Percentiles rank a stretch among this genome's conserved stretches.
Conservation (phyloP, 2,888 invertebrate genomes). For the Slavum lentiscoides region DNA sequence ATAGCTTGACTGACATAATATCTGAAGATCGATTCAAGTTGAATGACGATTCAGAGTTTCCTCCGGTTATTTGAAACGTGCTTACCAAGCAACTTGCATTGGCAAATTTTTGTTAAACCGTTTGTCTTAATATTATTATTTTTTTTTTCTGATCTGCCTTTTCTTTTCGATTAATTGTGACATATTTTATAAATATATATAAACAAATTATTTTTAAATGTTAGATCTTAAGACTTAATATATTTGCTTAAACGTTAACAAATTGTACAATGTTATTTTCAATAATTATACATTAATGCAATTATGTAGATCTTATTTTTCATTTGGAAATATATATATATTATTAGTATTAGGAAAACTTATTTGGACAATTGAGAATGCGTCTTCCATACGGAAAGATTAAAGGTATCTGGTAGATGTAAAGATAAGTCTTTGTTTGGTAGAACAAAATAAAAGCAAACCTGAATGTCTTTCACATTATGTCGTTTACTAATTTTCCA, state of each 20-base stretch:
- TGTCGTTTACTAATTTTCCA: not conserved
- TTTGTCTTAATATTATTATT: conserved; percentile 27
- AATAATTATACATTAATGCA: conserved; percentile 19
- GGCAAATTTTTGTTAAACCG: conserved; percentile 13
- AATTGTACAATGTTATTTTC: conserved; percentile 44
- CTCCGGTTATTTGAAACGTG: conserved; percentile 66
- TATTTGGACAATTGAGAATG: not conserved
- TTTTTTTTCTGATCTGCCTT: conserved; percentile 39
- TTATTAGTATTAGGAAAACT: not conserved
- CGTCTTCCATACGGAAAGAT: conserved; percentile 7
- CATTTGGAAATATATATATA: not conserved
- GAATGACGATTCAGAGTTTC: conserved; percentile 82
- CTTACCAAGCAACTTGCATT: not conserved
- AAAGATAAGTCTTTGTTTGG: no score
- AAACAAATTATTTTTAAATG: conserved; percentile 38
- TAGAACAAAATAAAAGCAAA: not conserved
- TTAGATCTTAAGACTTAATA: conserved; percentile 39
- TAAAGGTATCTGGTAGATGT: not conserved
- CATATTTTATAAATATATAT: conserved; percentile 40
- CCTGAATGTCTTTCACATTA: not conserved
- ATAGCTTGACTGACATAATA: conserved; percentile 69
- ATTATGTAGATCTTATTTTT: conserved; percentile 26
- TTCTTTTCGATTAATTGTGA: conserved; percentile 30
- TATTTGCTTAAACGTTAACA: conserved; percentile 44
- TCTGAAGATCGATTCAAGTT: conserved; percentile 73